These are phyloP conservation scores for Petrocephalus sullivani DNA, from an alignment of 2,797 vertebrate genomes.

Conservation along the genomic window DNA sequence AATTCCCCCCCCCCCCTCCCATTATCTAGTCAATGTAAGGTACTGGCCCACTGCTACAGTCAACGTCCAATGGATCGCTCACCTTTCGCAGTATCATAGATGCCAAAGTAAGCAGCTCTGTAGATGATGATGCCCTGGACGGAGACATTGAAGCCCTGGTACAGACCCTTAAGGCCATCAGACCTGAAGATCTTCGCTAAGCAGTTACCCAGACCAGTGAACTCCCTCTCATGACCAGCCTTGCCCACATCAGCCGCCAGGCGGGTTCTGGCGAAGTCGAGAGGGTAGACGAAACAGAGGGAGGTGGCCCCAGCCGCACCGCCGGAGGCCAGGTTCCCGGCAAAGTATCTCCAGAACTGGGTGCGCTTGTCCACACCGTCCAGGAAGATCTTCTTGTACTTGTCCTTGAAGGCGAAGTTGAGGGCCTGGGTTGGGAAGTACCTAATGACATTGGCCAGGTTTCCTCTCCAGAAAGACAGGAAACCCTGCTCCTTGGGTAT, in stretches of 20 bases:
- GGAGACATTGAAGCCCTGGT: conserved; percentile 69
- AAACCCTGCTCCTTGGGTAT: conserved; percentile 69
- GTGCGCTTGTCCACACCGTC: conserved; percentile 63
- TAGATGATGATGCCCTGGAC: conserved; percentile 80
- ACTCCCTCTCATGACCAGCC: conserved; percentile 52
- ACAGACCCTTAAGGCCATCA: conserved; percentile 60
- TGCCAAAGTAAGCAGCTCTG: conserved; percentile 76
- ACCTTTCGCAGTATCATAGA: conserved; percentile 79
- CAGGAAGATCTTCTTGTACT: conserved; percentile 70
- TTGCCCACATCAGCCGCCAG: conserved; percentile 68
- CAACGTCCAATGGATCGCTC: conserved; percentile 23
- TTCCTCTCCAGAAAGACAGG: conserved; percentile 69
- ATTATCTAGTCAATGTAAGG: neutral
- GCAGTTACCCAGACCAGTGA: conserved; percentile 63
- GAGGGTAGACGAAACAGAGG: conserved; percentile 68
- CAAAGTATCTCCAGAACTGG: conserved; percentile 72
- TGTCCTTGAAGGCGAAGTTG: conserved; percentile 73
- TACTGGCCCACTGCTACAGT: neutral
- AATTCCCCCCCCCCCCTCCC: neutral
- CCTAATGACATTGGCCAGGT: conserved; percentile 68
- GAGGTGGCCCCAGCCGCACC: conserved; percentile 68
- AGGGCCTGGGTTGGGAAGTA: conserved; percentile 73
- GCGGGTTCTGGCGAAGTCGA: conserved; percentile 68
- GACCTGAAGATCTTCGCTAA: conserved; percentile 61
- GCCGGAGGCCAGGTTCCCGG: conserved; percentile 63